These are phyloP conservation scores for Philypnodon macrostomus DNA, from an alignment of 2,797 vertebrate species.

Conservation along the genomic window DNA sequence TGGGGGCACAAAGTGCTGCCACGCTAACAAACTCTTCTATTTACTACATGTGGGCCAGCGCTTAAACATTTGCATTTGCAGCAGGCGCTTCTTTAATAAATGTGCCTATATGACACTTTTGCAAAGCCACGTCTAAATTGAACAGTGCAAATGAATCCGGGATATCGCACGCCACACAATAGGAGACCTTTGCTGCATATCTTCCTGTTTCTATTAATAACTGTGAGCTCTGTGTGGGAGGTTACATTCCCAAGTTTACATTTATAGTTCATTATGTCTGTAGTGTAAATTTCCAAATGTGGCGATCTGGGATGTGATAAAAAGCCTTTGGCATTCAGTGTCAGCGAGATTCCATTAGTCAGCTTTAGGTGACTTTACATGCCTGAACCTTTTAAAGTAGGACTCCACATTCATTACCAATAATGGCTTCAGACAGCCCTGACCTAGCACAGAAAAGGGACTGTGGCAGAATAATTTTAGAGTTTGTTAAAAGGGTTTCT, in stretches of 20 bases:
- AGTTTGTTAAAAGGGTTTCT: constrained; percentile 83
- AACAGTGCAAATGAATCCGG: constrained; percentile 26
- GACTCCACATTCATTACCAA: constrained; percentile 84
- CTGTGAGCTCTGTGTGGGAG: constrained; percentile 57
- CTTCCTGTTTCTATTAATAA: constrained; percentile 63
- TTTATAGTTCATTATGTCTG: constrained; percentile 73
- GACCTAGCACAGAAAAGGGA: constrained; percentile 78
- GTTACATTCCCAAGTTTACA: constrained; percentile 67
- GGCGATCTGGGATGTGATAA: constrained; percentile 71
- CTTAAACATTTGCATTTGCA: constrained; percentile 21
- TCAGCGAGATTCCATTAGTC: constrained; percentile 84
- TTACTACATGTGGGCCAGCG: constrained; percentile 47
- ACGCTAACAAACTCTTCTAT: constrained; percentile 70
- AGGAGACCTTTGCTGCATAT: constrained; percentile 28
- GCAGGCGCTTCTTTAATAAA: constrained; percentile 34
- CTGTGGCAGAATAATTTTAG: constrained; percentile 79
- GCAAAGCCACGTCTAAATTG: constrained; percentile 25
- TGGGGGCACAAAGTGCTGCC: constrained; percentile 73
- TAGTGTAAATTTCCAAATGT: constrained; percentile 70
- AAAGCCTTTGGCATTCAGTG: constrained; percentile 68
- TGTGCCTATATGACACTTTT: constrained; percentile 15
- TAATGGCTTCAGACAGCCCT: constrained; percentile 83
- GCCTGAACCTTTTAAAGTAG: constrained; percentile 84
- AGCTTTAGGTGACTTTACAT: constrained; percentile 82
- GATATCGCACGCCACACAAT: constrained; percentile 27